Base-by-base conservation (phyloP, 2,113 vertebrate species). In the Gymnarchus niloticus region DNA sequence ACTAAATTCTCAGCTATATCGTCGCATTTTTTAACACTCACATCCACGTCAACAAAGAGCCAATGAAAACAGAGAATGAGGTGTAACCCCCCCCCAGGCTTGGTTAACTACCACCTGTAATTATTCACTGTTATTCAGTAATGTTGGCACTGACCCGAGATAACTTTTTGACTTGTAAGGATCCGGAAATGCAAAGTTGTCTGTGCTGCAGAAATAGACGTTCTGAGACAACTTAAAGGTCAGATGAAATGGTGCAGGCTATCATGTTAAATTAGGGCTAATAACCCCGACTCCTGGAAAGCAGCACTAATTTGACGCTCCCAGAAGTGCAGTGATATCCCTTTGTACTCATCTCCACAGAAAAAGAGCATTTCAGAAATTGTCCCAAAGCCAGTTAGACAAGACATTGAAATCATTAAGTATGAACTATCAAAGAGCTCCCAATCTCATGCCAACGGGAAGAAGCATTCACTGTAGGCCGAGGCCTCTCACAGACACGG, bases 341-440 rank as follows among this genome's bases (percentile, higher is more conserved):
- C 88, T 88, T 92, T 93, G 87, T 91, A 91, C 92, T 94, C 90
- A 94, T 95, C 93, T 94, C 88, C 87, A 94, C 92, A 92, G 93
- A 89, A 95, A 95, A 94, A 90, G 69, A 57, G 87, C 93, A 91
- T 92, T 93, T 94, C 92, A 92, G 92, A 94, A 94, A 94, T 92
- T 93, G 94, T 94, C 93, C 92, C 92, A 94, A 92, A 94, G 93
- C 92, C 94, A 93, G 93, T 94, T 94, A 92, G 91, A 91, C 94
- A 93, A 94, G 92, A 91, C 91, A 92, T 92, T 91, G 91, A 92
- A 94, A 94, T 94, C 92, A 94, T 94, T 93, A 94, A 94, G 92
- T 89, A 83, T 90, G 92, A 92, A 88, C 90, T 93, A 94, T 95
- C 92, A 93, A 95, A 95, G 93, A 88, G 90, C 89, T 87, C 91